A percentile compares a stretch with the other conserved stretches of the same genome.
These are phyloP conservation scores for Clitarchus hookeri DNA, from an alignment of 2,888 invertebrate genomes.

Conservation along the genomic window DNA sequence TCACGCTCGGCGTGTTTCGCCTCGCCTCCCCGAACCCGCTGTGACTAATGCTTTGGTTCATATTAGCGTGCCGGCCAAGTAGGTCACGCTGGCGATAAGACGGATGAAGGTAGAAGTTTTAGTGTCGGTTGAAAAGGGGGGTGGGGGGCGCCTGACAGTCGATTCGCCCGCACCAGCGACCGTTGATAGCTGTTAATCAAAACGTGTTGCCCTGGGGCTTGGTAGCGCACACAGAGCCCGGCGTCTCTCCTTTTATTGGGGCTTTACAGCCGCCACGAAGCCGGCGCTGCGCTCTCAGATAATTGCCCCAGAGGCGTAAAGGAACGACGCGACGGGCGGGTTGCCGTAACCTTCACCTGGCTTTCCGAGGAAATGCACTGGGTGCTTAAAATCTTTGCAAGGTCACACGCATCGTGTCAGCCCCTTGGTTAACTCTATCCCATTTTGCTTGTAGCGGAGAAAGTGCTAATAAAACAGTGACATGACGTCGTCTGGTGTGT, in stretches of 20 bases:
- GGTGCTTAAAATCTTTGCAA: too few species aligned
- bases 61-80: conserved; percentile 1
- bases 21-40: not conserved
- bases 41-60: not conserved
- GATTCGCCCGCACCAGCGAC: not conserved
- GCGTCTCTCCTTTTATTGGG: not conserved
- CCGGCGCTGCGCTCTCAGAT: too few species aligned
- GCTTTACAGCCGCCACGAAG: not conserved
- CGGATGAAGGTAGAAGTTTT: not conserved
- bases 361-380: too few species aligned
- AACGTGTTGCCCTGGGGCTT: not conserved
- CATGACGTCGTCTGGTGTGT: too few species aligned
- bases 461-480: too few species aligned
- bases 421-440: too few species aligned
- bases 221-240: not conserved
- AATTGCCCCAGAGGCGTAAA: too few species aligned
- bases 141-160: not conserved
- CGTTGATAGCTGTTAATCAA: not conserved
- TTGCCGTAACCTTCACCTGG: too few species aligned
- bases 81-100: not conserved
- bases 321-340: too few species aligned
- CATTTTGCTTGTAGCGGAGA: too few species aligned
- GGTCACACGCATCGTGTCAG: too few species aligned
- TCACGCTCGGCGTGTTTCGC: not conserved
- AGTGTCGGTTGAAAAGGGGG: not conserved